These are phyloP conservation scores for Pelecanus crispus DNA, from an alignment of 2,113 vertebrate species.

Conservation along the genomic window DNA sequence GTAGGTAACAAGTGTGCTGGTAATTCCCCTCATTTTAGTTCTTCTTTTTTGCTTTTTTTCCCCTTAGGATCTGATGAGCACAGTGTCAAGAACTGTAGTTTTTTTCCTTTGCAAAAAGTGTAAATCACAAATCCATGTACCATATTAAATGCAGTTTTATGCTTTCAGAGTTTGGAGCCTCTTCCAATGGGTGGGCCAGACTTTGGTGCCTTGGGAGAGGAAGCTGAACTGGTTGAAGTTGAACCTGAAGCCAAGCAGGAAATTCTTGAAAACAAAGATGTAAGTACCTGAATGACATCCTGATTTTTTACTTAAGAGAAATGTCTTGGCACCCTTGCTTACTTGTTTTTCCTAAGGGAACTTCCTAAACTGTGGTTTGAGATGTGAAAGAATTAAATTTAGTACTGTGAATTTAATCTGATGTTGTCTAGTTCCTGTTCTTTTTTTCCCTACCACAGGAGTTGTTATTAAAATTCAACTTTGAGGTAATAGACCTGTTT, in stretches of 20 bases:
- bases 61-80: background rate
- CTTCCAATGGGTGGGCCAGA: constrained; percentile 85
- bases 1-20: background rate
- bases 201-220: constrained; percentile 80
- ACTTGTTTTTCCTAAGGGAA: background rate
- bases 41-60: background rate
- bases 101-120: background rate
- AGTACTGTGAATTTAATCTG: background rate
- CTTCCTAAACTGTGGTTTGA: background rate
- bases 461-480: background rate
- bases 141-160: background rate
- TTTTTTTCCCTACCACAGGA: background rate
- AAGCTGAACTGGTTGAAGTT: constrained; percentile 82
- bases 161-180: constrained; percentile 87
- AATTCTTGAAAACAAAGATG: constrained; percentile 94
- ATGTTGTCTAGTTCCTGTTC: background rate
- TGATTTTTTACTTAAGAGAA: background rate
- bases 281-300: constrained; percentile 55
- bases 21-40: background rate
- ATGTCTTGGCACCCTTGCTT: background rate
- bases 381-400: background rate
- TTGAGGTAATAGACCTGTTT: background rate
- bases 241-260: constrained; percentile 90
- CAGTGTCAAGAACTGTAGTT: accelerated
- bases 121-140: accelerated